Evolutionary conservation across 2,797 vertebrate genomes (phyloP).

Genomic region (Decapterus maruadsi): DNA sequence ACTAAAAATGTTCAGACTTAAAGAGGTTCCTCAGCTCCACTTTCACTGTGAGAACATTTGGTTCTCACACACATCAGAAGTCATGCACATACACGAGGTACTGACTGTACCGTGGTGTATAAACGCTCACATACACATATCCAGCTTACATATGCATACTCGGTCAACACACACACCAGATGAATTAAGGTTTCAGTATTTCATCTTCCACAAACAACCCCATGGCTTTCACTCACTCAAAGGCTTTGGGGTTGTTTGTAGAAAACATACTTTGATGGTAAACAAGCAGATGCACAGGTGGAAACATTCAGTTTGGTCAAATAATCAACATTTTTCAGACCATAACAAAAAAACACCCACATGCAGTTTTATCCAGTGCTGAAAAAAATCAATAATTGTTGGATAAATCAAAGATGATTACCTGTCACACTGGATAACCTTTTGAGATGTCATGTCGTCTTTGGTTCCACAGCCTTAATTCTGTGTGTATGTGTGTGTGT

Average conservation of each 20-base stretch:
- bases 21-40: neutral
- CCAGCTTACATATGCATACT: neutral
- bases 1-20: slow-evolving; percentile 8
- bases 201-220: slow-evolving; percentile 4
- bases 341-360: neutral
- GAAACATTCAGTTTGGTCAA: slow-evolving; percentile 18
- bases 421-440: slow-evolving; percentile 9
- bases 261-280: slow-evolving; percentile 3
- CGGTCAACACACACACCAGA: neutral
- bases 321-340: slow-evolving; percentile 22
- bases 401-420: slow-evolving; percentile 13
- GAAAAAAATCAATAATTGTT: slow-evolving; percentile 1
- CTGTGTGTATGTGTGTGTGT: slow-evolving; percentile 10
- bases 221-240: neutral
- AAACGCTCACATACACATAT: neutral
- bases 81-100: neutral
- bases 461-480: slow-evolving; percentile 19
- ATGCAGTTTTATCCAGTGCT: neutral
- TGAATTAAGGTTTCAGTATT: slow-evolving; percentile 3
- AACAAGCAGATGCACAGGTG: slow-evolving; percentile 12
- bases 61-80: neutral
- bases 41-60: slow-evolving; percentile 2
- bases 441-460: slow-evolving; percentile 28
- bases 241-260: neutral
- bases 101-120: neutral